Conservation (phyloP, 64 coral and sea anemone species). For the Anthopleura sola region DNA sequence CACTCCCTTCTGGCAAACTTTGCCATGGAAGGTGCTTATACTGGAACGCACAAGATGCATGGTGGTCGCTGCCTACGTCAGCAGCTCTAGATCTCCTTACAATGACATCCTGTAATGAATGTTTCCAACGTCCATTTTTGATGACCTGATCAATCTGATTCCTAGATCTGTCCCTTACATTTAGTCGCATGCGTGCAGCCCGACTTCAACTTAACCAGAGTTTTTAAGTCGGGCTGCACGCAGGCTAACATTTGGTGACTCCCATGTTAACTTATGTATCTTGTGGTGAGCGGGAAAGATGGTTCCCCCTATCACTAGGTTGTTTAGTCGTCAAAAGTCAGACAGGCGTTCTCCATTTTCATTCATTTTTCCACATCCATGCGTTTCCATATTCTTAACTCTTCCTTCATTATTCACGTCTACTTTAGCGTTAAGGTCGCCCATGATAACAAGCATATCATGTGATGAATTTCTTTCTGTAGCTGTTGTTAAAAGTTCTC, state of each 20-base stretch:
- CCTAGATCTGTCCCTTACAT: too few species aligned
- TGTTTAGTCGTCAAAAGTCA: slow-evolving; percentile 21
- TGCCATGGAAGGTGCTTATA: background rate
- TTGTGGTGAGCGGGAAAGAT: slow-evolving; percentile 36
- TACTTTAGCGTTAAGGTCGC: slow-evolving; percentile 31
- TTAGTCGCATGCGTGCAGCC: too few species aligned
- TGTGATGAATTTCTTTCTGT: slow-evolving; percentile 2
- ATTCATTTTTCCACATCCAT: background rate
- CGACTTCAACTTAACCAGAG: too few species aligned
- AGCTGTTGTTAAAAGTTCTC: slow-evolving; percentile 27
- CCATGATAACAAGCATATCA: slow-evolving; percentile 31
- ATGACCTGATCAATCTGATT: slow-evolving; percentile 57
- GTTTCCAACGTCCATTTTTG: slow-evolving; percentile 6
- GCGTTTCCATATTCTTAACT: slow-evolving; percentile 14
- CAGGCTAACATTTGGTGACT: slow-evolving; percentile 21
- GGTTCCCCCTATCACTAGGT: slow-evolving; percentile 34
- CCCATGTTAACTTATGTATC: slow-evolving; percentile 37
- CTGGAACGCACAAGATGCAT: background rate
- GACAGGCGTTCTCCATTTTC: slow-evolving; percentile 17
- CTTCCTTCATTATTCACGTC: slow-evolving; percentile 3
- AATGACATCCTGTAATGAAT: slow-evolving; percentile 15
- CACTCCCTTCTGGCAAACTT: background rate
- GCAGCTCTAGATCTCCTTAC: background rate
- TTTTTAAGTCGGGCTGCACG: too few species aligned
- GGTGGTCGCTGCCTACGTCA: slow-evolving; percentile 28